Conservation (phyloP, 2,888 invertebrate genomes). For the Kuschelorhynchus macadamiae region DNA sequence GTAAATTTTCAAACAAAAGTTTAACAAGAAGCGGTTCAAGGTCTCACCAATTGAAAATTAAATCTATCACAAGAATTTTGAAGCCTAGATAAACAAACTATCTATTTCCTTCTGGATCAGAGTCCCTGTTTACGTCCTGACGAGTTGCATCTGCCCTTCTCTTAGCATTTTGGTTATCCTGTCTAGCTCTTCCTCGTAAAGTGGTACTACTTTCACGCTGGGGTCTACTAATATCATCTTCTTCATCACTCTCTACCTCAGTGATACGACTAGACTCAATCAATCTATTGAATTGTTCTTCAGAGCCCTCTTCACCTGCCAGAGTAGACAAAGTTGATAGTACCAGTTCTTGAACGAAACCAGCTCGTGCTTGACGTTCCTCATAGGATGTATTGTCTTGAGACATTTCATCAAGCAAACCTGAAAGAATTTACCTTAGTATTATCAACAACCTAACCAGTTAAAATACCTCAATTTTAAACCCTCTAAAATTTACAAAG, state of each 20-base stretch:
- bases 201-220: conserved; percentile 56
- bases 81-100: conserved; percentile 39
- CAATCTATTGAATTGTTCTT: conserved; percentile 42
- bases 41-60: conserved; percentile 32
- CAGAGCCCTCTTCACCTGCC: conserved; percentile 41
- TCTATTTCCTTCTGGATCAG: conserved; percentile 38
- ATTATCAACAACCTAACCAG: no score
- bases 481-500: no score
- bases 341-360: conserved; percentile 80
- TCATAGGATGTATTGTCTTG: conserved; percentile 72
- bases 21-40: conserved; percentile 24
- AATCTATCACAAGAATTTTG: conserved; percentile 46
- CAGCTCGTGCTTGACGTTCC: conserved; percentile 75
- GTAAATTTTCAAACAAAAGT: conserved; percentile 22
- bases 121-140: conserved; percentile 29
- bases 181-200: conserved; percentile 64
- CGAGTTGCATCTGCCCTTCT: conserved; percentile 65
- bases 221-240: conserved; percentile 45
- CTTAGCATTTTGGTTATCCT: conserved; percentile 64
- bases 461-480: neutral
- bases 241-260: conserved; percentile 20
- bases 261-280: conserved; percentile 43
- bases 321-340: conserved; percentile 67
- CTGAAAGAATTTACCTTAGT: no score
- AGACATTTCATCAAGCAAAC: conserved; percentile 70